A percentile compares a stretch with the other conserved stretches of the same genome.
Evolutionary conservation across 1,140 invertebrate genomes (phyloP).

Genomic region (Drosophila rufa): DNA sequence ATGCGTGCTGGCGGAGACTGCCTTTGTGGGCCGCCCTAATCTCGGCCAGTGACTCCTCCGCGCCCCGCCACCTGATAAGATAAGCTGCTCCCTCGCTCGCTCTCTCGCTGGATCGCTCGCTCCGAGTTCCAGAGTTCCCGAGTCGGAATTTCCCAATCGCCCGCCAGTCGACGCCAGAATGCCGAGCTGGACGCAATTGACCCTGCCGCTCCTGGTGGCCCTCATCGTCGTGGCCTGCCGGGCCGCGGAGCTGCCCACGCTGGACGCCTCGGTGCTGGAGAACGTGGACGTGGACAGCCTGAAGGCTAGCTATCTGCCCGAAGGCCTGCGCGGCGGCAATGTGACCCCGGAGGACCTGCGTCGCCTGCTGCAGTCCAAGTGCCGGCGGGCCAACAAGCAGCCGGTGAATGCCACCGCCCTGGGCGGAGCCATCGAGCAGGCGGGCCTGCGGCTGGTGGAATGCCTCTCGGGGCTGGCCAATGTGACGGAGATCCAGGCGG

Average conservation of each 20-base stretch:
- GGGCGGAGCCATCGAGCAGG: constrained; percentile 46
- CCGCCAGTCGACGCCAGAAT: constrained; percentile 40
- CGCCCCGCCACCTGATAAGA: constrained; percentile 21
- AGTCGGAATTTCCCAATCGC: background rate
- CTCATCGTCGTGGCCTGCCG: background rate
- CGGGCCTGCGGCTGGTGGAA: constrained; percentile 51
- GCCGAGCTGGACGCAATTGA: constrained; percentile 21
- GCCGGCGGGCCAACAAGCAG: constrained; percentile 51
- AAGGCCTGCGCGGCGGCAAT: constrained; percentile 40
- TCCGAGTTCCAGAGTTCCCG: background rate
- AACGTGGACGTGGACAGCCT: constrained; percentile 53
- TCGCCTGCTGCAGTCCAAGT: constrained; percentile 63
- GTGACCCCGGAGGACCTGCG: constrained; percentile 52
- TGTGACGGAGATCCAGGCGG: constrained; percentile 86
- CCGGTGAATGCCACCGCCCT: constrained; percentile 32
- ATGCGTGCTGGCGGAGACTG: background rate
- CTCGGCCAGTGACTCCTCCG: constrained; percentile 41
- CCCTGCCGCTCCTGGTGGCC: constrained; percentile 4
- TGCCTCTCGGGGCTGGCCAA: constrained; percentile 86
- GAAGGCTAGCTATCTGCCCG: constrained; percentile 52
- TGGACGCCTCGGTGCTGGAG: constrained; percentile 19
- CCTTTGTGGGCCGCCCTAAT: constrained; percentile 28
- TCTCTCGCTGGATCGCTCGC: background rate
- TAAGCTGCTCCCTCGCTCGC: constrained; percentile 5
- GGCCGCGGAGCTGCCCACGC: constrained; percentile 17